Evolutionary conservation across 2,888 invertebrate species (phyloP), one percentile per base, ranked within the genome.

Genomic region (Caenorhabditis sulstoni): DNA sequence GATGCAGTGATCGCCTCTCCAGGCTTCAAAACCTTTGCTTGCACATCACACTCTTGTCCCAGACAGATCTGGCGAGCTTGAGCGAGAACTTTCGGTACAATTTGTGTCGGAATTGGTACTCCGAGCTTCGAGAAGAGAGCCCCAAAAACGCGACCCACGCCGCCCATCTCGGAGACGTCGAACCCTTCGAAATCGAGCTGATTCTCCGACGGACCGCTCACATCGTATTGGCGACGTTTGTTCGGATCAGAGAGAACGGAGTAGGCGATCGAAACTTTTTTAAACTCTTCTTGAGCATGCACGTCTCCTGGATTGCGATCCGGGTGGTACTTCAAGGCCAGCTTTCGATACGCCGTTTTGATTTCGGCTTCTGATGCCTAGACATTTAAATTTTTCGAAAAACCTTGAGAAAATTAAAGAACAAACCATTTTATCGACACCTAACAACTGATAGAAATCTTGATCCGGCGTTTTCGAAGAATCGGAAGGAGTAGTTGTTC

Each of bases 71-170:
- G 86, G 0, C 87, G 81, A 8, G 90, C 90, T 53, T 87, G 86
- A 1, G 85, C 87, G 1, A 90, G 82, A 0, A 88, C 87, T 75
- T 90, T 90, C 0, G 90, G 88, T 0, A 87, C 81, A 53, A 90
- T 90, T 75, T 89, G 88, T 7, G 90, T 90, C 3, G 90, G 90
- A 64, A 90, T 90, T 3, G 90, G 90, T 1, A 90, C 90, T 23
- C 90, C 90, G 14, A 90, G 84, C 57, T 89, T 90, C 7, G 86
- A 84, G 81, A 90, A 90, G 47, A 90, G 85, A 1, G 90, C 90
- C 23, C 90, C 90, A 62, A 90, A 90, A 9, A 90, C 88, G 0
- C 90, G 87, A 8, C 90, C 89, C 11, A 90, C 86, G 23, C 88
- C 87, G 8, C 90, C 90, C 70, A 90, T 76, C 70, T 90, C 89